Base-by-base conservation (phyloP, 2,888 invertebrate species). In the Apamea anceps region DNA sequence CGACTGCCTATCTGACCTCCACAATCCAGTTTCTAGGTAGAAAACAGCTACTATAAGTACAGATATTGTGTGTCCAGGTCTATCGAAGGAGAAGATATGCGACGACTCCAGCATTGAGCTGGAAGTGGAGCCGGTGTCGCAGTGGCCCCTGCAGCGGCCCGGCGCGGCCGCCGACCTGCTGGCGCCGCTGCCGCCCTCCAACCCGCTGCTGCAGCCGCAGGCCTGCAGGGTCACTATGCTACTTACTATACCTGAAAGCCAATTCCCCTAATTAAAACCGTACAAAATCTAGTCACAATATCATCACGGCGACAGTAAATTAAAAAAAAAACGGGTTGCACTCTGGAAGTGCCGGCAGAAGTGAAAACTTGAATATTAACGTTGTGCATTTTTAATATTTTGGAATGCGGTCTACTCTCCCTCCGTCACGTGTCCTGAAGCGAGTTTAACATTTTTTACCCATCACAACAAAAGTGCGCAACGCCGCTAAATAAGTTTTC, bases 101-200 rank as follows among this genome's bases (percentile, higher is more conserved):
- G 99, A 99, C 95, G 99, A 99, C 91, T 98, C 99, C 0, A 97
- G 98, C 25, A 98, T 99, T 85, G 99, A 99, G 93, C 94, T 99
- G 90, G 98, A 98, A 72, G 99, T 99, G 81, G 98, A 98, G 92
- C 98, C 99, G 1, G 98, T 98, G 91, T 98, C 99, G 32, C 99
- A 99, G 95, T 99, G 99, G 99, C 98, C 98, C 80, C 97, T 99
- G 84, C 97, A 98, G 88, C 97, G 98, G 67, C 97, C 97, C 77
- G 96, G 97, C 0, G 96, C 97, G 71, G 97, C 97, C 45, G 94
- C 96, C 32, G 99, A 99, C 94, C 96, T 99, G 86, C 97, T 98
- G 89, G 98, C 98, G 80, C 99, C 99, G n/a, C 95, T 99, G 87
- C 96, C 98, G 48, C 94, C 97, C 48, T 98, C 98, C 89, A 98